Evolutionary conservation across 2,888 invertebrate genomes (phyloP), one percentile per base, ranked within the genome.

Genomic region (Habrosyne pyritoides): DNA sequence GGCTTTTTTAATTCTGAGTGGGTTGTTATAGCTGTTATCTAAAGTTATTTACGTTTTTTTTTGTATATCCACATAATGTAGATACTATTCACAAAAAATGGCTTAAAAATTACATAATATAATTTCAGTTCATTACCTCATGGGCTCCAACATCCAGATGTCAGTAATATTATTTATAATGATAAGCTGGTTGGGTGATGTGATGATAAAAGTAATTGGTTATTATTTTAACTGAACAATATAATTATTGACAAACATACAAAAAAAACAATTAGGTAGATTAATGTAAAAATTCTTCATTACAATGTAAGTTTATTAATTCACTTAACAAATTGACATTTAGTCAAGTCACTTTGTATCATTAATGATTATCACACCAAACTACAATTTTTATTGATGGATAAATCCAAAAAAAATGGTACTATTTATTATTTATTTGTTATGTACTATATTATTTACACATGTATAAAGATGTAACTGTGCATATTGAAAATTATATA

Each of bases 371-470:
- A 82, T 86, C 84, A 88, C 89, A 88, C 86, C 87, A 87, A 87
- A 86, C 85, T 84, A 84, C 86, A 86, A 83, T 89, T 85, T n/a
- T 89, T 85, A 84, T 82, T 84, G 82, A 87, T 85, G 84, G 81
- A 86, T 87, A 83, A 87, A 87, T 87, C 87, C 84, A 84, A 81
- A 85, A 87, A 86, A 87, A 86, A 83, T 86, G 87, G 88, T 88
- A 87, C 87, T 91, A 89, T 91, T 91, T 91, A 91, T 91, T 91
- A 90, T 91, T 92, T 91, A 87, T 92, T 91, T 89, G 89, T 89
- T 91, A 87, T 93, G 89, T 91, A 89, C 90, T 87, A 89, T 91
- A 91, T 91, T 90, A 89, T 89, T 91, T 91, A 89, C 91, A 89
- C 42, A 18, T 92, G 91, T 91, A 89, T 90, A 90, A 91, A 91